These are phyloP conservation scores for Crocidura indochinensis DNA, from an alignment of 2,797 vertebrate species.

Conservation along the genomic window DNA sequence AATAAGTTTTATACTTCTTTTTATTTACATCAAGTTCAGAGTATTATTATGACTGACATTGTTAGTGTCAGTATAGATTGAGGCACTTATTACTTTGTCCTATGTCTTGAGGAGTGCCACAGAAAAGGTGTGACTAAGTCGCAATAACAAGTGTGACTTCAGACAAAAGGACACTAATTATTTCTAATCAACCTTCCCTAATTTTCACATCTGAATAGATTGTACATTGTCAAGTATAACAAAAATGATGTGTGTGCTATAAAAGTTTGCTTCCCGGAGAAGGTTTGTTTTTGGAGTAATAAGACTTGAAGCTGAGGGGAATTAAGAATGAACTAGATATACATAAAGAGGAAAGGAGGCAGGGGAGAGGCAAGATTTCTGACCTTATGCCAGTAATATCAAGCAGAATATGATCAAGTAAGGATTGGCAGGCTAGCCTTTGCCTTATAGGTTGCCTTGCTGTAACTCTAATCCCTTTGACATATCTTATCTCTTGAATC, in stretches of 20 bases:
- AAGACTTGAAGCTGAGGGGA: conserved; percentile 72
- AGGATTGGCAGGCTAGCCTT: conserved; percentile 80
- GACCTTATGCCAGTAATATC: conserved; percentile 87
- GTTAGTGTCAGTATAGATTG: conserved; percentile 52
- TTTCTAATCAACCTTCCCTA: conserved; percentile 61
- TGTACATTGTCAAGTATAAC: conserved; percentile 38
- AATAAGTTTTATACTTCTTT: conserved; percentile 54
- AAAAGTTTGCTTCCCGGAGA: conserved; percentile 71
- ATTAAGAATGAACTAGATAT: conserved; percentile 84
- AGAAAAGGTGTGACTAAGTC: conserved; percentile 56
- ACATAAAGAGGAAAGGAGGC: conserved; percentile 82
- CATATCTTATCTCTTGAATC: conserved; percentile 87
- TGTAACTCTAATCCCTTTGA: conserved; percentile 87
- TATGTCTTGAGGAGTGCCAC: neutral
- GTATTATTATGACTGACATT: neutral
- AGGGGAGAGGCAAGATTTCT: conserved; percentile 85
- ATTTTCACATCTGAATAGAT: conserved; percentile 64
- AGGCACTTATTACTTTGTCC: conserved; percentile 25
- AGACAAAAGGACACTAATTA: conserved; percentile 48
- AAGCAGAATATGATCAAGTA: conserved; percentile 87
- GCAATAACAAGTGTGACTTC: conserved; percentile 51
- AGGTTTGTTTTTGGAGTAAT: conserved; percentile 82
- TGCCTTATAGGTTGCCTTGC: conserved; percentile 74
- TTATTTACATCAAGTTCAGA: conserved; percentile 3
- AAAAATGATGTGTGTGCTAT: conserved; percentile 67